Conservation (phyloP, 2,888 invertebrate species). For the Leptopterna dolabrata region DNA sequence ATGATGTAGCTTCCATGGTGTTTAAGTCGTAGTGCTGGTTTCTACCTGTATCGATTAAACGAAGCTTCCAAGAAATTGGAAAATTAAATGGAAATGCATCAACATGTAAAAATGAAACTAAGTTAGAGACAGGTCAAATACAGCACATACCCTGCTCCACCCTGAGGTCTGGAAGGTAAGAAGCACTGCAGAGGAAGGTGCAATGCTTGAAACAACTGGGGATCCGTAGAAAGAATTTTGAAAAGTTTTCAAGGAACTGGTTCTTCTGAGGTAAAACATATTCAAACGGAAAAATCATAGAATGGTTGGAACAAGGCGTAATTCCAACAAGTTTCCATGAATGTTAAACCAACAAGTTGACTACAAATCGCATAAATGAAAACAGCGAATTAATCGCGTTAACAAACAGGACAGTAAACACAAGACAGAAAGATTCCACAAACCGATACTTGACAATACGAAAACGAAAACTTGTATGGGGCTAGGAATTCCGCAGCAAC, state of each 20-base stretch:
- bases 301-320: too few species aligned
- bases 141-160: neutral
- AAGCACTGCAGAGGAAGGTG: neutral
- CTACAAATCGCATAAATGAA: too few species aligned
- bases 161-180: neutral
- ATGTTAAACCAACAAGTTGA: too few species aligned
- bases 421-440: too few species aligned
- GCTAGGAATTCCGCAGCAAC: too few species aligned
- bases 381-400: too few species aligned
- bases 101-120: constrained; percentile 13
- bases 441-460: too few species aligned
- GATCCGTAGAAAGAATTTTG: neutral
- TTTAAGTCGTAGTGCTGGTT: constrained; percentile 47
- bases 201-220: constrained; percentile 16
- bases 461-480: too few species aligned
- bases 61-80: constrained; percentile 51
- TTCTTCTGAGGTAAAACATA: too few species aligned
- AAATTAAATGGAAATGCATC: constrained; percentile 19
- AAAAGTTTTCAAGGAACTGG: neutral
- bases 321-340: too few species aligned
- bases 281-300: too few species aligned
- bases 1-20: constrained; percentile 50
- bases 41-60: constrained; percentile 49
- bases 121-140: neutral
- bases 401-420: too few species aligned